Base-by-base conservation (phyloP, 1,140 invertebrate species). In the Caenorhabditis briggsae region DNA sequence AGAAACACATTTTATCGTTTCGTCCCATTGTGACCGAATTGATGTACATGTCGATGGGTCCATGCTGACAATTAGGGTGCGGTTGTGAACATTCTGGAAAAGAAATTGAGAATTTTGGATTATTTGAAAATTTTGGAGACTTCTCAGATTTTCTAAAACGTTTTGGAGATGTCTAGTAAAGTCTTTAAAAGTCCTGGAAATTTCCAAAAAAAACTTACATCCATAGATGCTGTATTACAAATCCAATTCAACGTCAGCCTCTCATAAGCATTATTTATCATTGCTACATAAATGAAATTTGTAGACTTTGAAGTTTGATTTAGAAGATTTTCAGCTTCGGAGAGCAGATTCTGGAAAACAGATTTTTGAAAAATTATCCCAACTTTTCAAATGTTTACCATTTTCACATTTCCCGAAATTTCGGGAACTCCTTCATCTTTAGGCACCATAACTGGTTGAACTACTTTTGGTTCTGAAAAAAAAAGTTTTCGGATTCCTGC, bases 211-310 rank as follows among this genome's bases (percentile, higher is more conserved):
- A 61, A 25, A 85, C 64, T 78, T 41, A 85, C 84, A 18, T 88
- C 65, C 50, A 91, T 84, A 2, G 46, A 55, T 16, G 89, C 90
- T 23, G 87, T 70, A 70, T 91, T 91, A 65, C 90, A 91, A 8
- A 91, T 89, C 88, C 90, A 91, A 55, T 91, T 91, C 12, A 90
- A 53, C 6, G 90, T 91, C n/a, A 91, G 59, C 65, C 88, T 89
- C 23, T 88, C 78, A 70, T 91, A 91, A 23, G 90, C 90, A 18
- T 87, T 48, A 64, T 91, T 91, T 18, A 91, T 84, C 9, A 91
- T 46, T 8, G 89, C 88, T 25, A 91, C 87, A 6, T 91, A 85
- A 14, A 91, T 82, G 78, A 91, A 90, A 43, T 65, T 86, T 20
- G 64, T 55, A 20, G 25, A 16, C 6, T 41, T 23, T 16, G 46